Evolutionary conservation across 2,113 vertebrate genomes (phyloP).

Genomic region (Eclectus roratus): DNA sequence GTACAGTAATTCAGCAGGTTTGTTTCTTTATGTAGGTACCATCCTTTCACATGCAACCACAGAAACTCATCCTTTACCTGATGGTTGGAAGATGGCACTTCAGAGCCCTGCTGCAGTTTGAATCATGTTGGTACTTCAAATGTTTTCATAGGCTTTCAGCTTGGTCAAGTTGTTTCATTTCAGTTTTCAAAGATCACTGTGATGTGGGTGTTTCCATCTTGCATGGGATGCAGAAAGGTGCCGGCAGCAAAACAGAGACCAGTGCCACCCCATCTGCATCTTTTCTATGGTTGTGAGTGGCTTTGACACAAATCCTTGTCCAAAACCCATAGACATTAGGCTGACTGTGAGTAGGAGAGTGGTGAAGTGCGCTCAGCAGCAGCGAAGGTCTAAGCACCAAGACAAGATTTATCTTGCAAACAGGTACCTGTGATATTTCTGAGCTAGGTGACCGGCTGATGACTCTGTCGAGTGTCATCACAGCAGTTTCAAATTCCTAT

Average conservation of each 20-base stretch:
- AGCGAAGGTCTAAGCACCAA: background rate
- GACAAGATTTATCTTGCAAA: background rate
- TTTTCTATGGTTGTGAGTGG: background rate
- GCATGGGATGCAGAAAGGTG: background rate
- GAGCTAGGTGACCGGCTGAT: background rate
- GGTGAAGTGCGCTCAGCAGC: rapidly evolving
- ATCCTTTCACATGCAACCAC: background rate
- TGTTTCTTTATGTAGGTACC: background rate
- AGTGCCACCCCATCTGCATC: rapidly evolving
- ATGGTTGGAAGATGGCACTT: background rate
- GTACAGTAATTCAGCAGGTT: background rate
- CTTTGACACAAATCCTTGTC: background rate
- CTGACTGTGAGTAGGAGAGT: background rate
- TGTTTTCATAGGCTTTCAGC: background rate
- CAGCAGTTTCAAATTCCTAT: background rate
- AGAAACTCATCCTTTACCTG: background rate
- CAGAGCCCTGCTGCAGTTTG: background rate
- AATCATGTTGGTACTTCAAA: rapidly evolving
- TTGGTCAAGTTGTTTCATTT: background rate
- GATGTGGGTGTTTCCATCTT: background rate
- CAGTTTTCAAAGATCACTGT: background rate
- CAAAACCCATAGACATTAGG: rapidly evolving
- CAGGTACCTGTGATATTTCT: background rate
- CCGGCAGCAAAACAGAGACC: background rate
- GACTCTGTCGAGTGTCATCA: background rate